A percentile compares a stretch with the other conserved stretches of the same genome.
Conservation (phyloP, 2,888 invertebrate species). For the Sipunculus nudus region DNA sequence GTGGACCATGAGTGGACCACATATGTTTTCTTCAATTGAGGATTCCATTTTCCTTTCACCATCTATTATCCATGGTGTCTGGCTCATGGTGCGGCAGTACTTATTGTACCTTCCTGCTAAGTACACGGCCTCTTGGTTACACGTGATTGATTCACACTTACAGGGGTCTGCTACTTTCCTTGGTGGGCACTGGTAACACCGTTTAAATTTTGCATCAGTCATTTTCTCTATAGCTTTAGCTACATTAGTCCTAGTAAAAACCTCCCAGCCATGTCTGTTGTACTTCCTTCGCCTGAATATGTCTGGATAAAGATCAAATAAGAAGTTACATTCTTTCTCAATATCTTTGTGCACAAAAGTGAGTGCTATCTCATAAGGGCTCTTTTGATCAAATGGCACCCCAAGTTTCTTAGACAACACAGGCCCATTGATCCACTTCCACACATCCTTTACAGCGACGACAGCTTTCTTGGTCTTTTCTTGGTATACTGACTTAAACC, state of each 20-base stretch:
- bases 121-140: constrained; percentile 73
- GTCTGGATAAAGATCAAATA: constrained; percentile 58
- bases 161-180: constrained; percentile 66
- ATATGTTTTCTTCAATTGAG: constrained; percentile 92
- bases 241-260: constrained; percentile 58
- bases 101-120: constrained; percentile 68
- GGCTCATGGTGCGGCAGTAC: constrained; percentile 72
- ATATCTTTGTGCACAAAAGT: constrained; percentile 71
- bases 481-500: constrained; percentile 10
- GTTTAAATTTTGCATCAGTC: constrained; percentile 49
- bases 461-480: constrained; percentile 11
- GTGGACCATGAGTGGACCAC: constrained; percentile 73
- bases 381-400: constrained; percentile 29
- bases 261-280: constrained; percentile 47
- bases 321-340: constrained; percentile 72
- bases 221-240: constrained; percentile 50
- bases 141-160: constrained; percentile 70
- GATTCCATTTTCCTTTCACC: constrained; percentile 81
- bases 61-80: constrained; percentile 92
- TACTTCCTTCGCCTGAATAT: constrained; percentile 54
- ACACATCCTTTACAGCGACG: constrained; percentile 78
- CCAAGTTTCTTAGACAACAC: constrained; percentile 71
- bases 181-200: constrained; percentile 70
- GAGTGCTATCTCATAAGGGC: constrained; percentile 58
- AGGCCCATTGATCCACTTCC: constrained; percentile 78